phyloP scores from a whole-genome alignment of 2,888 invertebrate genomes.

The Rhopalosiphum nymphaeae region DNA sequence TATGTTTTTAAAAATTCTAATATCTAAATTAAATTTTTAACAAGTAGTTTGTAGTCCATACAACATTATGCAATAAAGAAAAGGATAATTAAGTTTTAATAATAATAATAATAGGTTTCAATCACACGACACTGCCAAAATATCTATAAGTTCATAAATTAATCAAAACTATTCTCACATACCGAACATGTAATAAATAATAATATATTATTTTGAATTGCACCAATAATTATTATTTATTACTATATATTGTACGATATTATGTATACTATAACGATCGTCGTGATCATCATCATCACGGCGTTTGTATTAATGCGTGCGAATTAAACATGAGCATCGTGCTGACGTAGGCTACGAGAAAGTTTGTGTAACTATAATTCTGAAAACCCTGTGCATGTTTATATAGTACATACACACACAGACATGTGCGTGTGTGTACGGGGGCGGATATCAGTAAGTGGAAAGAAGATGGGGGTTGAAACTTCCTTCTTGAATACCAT shows the following conservation, averaged over 20 bases:
- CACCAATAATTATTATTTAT: background rate
- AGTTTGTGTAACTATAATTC: constrained; percentile 14
- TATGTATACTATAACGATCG: background rate
- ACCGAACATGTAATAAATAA: background rate
- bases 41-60: background rate
- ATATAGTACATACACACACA: background rate
- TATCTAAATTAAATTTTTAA: background rate
- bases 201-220: background rate
- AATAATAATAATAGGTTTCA: background rate
- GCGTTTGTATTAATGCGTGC: background rate
- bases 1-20: background rate
- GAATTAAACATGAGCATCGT: constrained; percentile 38
- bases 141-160: background rate
- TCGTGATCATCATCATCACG: background rate
- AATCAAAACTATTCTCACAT: background rate
- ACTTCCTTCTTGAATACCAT: background rate
- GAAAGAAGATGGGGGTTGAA: background rate
- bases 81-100: too few relatives aligned
- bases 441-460: background rate
- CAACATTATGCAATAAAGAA: background rate
- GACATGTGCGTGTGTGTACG: background rate
- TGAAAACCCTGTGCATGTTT: constrained; percentile 41
- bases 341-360: background rate
- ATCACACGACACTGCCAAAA: background rate
- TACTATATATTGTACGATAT: background rate